Conservation (phyloP, 2,888 invertebrate genomes). For the Andrena bicolor region DNA sequence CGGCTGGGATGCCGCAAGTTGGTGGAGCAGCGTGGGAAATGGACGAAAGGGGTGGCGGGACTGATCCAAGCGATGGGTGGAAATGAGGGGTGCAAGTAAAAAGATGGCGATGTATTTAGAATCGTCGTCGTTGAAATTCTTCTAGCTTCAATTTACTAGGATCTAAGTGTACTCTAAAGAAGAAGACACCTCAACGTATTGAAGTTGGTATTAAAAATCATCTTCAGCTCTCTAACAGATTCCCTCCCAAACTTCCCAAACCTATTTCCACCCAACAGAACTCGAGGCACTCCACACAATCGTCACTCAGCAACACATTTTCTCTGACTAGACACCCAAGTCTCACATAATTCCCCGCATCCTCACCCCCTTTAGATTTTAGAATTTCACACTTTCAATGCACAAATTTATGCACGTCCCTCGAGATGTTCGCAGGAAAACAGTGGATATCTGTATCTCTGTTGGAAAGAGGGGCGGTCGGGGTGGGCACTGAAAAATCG, state of each 20-base stretch:
- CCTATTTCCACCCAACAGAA: too few relatives aligned
- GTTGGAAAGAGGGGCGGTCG: neutral
- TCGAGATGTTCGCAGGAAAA: neutral
- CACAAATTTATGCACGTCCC: slow-evolving; percentile 5
- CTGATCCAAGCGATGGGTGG: too few relatives aligned
- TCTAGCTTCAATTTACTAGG: too few relatives aligned
- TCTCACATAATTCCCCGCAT: neutral
- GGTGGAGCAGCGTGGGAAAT: neutral
- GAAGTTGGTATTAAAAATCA: too few relatives aligned
- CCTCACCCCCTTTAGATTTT: neutral
- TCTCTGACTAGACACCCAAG: neutral
- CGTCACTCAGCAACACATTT: neutral
- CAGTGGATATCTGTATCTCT: slow-evolving; percentile 15
- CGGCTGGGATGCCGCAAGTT: slow-evolving; percentile 10
- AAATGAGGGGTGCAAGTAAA: too few relatives aligned
- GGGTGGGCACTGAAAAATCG: slow-evolving; percentile 53
- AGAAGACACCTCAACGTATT: too few relatives aligned
- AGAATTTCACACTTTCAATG: neutral
- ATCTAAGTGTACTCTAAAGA: too few relatives aligned
- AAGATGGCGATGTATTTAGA: too few relatives aligned
- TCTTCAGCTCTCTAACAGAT: too few relatives aligned
- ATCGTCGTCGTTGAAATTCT: too few relatives aligned
- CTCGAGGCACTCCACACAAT: neutral
- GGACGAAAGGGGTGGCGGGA: too few relatives aligned
- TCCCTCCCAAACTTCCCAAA: too few relatives aligned